phyloP scores from a whole-genome alignment of 2,113 vertebrate genomes.

The Cygnus buccinator region DNA sequence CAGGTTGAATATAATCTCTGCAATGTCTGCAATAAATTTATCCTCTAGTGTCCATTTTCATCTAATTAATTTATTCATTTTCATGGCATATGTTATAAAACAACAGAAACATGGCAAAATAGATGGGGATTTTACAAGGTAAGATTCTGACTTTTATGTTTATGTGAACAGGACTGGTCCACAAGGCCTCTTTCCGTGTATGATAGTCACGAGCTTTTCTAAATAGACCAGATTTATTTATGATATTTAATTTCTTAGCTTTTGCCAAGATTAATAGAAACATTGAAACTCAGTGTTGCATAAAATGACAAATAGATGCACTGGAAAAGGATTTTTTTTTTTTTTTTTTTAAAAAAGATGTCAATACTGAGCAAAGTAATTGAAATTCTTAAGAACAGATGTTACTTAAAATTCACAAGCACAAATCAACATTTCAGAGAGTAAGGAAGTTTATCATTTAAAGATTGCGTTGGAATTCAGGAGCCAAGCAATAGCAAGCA shows the following conservation, averaged over 20 bases:
- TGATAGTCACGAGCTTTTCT: neutral
- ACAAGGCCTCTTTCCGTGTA: neutral
- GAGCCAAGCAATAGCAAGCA: neutral
- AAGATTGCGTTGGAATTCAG: neutral
- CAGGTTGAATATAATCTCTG: neutral
- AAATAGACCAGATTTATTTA: neutral
- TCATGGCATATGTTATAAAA: neutral
- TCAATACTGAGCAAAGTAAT: neutral
- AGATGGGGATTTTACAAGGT: neutral
- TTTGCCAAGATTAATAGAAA: neutral
- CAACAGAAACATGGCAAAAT: neutral
- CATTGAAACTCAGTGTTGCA: neutral
- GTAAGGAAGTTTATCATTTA: neutral
- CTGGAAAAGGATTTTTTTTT: no score
- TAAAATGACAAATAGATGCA: neutral
- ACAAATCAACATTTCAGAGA: neutral
- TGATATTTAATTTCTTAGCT: neutral
- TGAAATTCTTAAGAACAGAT: conserved; percentile 8
- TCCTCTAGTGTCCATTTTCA: neutral
- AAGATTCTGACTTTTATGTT: neutral
- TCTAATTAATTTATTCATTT: neutral
- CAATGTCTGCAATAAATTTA: neutral
- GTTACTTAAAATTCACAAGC: conserved; percentile 22
- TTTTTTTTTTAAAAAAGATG: no score
- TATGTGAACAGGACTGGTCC: neutral